phyloP scores from a whole-genome alignment of 2,888 invertebrate genomes.

The Cataglyphis rosenhaueri region DNA sequence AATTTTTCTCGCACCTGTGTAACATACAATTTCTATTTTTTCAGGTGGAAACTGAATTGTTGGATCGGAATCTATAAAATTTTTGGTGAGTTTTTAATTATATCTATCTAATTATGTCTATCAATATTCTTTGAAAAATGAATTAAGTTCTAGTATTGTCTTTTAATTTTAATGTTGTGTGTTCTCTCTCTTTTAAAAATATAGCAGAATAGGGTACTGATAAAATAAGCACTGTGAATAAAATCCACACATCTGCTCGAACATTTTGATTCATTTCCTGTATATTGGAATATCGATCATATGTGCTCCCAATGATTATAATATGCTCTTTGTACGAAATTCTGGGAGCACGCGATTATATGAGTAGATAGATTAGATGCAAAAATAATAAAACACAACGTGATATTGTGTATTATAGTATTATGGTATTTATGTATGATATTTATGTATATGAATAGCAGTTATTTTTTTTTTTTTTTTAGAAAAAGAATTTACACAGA shows the following conservation, averaged over 20 bases:
- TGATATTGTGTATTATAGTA: background rate
- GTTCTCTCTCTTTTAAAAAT: background rate
- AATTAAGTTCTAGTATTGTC: background rate
- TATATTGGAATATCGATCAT: conserved; percentile 50
- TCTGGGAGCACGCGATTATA: background rate
- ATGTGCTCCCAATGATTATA: conserved; percentile 47
- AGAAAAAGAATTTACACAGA: background rate
- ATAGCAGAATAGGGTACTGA: background rate
- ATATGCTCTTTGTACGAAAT: conserved; percentile 17
- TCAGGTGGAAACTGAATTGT: conserved; percentile 19
- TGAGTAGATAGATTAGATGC: background rate
- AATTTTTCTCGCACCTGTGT: background rate
- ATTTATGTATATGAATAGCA: background rate
- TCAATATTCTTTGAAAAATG: background rate
- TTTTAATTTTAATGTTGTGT: background rate
- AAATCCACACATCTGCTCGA: conserved; percentile 62
- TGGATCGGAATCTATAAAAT: background rate
- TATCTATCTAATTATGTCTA: too few relatives aligned
- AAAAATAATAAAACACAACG: background rate
- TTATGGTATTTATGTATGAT: too few relatives aligned
- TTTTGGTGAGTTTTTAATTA: conserved; percentile 30
- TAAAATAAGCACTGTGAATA: background rate
- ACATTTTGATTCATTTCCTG: conserved; percentile 62
- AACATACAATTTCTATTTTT: conserved; percentile 26
- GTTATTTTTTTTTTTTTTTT: background rate